Base-by-base conservation (phyloP, 2,113 vertebrate genomes). In the Bos javanicus region DNA sequence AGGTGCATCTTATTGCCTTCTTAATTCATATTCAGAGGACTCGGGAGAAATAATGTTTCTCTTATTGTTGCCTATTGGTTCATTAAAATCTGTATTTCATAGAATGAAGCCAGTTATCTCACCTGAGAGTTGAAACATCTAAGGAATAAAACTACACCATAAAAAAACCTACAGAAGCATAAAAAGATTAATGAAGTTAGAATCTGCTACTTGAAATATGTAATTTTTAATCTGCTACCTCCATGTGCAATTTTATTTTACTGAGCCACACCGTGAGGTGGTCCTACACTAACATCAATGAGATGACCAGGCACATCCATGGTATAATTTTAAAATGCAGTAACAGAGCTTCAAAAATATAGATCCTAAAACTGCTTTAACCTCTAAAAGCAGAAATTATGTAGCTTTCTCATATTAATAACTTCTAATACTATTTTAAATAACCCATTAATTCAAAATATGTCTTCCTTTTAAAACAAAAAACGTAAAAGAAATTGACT, bases 71-170 rank as follows among this genome's bases (percentile, higher is more conserved):
- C 52, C 78, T 95, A 43, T 56, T 76, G 54, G 67, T 50, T 96
- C 50, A 93, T 97, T 97, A 97, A 98, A 97, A 96, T 85, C 76
- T 67, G 0, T 81, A 91, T 88, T 93, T 95, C 50, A 91, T 6
- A 56, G 50, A n/a, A 93, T 91, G 13, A 85, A 97, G 50, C 46
- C 57, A 85, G 59, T 89, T 89, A 91, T 89, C 43, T 95, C 30
- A 97, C 82, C 64, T 85, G 54, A 96, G 93, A 97, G 87, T 95
- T 50, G 23, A 91, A 50, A 33, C 54, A 92, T 54, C 62, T n/a
- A 50, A 92, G 48, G 46, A 95, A 26, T 57, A 91, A 57, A 95
- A 90, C 33, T 54, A 85, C 0, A 54, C 59, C 39, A 96, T 28
- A 89, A 95, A 90, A 90, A 19, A 95, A 76, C 64, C 36, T 89